A percentile compares a stretch with the other conserved stretches of the same genome.
phyloP scores from a whole-genome alignment of 2,888 invertebrate genomes.

The Plagiodera versicolora region DNA sequence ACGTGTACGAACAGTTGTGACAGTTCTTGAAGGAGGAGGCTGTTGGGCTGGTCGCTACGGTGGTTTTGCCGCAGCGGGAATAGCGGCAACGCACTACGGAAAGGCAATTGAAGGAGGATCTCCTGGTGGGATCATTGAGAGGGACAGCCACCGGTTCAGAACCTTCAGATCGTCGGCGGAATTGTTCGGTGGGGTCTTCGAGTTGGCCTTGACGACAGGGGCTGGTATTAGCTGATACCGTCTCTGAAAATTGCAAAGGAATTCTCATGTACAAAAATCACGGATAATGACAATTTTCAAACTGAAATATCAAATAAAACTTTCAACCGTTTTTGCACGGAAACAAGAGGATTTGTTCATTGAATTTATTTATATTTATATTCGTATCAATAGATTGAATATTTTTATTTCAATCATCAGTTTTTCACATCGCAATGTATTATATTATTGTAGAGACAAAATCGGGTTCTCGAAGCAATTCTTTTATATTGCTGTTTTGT shows the following conservation, averaged over 20 bases:
- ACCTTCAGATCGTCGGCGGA: constrained; percentile 67
- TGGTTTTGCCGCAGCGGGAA: constrained; percentile 73
- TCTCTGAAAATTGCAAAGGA: constrained; percentile 46
- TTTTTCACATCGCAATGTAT: no score
- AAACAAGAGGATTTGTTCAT: no score
- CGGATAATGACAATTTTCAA: no score
- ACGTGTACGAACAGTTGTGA: constrained; percentile 93
- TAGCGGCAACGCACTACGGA: constrained; percentile 68
- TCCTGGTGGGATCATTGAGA: constrained; percentile 54
- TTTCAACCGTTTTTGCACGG: no score
- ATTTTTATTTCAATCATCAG: no score
- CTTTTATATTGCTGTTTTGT: no score
- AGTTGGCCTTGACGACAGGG: constrained; percentile 45
- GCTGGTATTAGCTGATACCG: constrained; percentile 57
- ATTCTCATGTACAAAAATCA: no score
- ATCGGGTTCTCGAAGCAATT: no score
- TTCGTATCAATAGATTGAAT: no score
- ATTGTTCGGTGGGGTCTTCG: constrained; percentile 45
- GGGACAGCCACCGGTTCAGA: constrained; percentile 58
- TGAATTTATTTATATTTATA: no score
- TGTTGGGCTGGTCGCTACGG: constrained; percentile 74
- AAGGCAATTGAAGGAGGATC: constrained; percentile 64
- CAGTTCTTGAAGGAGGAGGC: constrained; percentile 85
- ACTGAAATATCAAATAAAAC: no score
- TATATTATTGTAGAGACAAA: no score